Percentiles rank a stretch among this genome's conserved stretches.
phyloP scores from a whole-genome alignment of 2,113 vertebrate species.

The Cavia aperea region DNA sequence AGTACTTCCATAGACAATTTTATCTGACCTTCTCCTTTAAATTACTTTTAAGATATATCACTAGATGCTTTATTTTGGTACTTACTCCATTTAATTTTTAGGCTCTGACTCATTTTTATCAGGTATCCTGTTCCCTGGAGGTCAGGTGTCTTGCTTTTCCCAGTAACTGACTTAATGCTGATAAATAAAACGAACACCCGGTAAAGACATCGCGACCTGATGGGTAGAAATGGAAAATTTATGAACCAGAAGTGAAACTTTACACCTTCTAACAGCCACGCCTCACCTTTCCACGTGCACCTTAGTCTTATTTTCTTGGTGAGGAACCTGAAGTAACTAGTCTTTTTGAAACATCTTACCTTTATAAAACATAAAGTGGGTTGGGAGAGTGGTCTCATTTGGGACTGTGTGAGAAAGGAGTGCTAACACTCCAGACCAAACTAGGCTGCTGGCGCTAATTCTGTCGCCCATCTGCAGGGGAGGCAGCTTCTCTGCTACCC shows the following conservation, averaged over 20 bases:
- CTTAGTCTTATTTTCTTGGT: not conserved
- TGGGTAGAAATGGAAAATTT: not conserved
- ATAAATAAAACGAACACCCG: not conserved
- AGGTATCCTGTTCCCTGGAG: not conserved
- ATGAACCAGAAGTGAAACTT: not conserved
- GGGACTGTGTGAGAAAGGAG: constrained; percentile 15
- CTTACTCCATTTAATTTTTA: not conserved
- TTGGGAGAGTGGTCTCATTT: constrained; percentile 36
- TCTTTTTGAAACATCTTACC: not conserved
- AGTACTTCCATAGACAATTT: not conserved
- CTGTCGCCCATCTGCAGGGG: not conserved
- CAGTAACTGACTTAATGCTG: not conserved
- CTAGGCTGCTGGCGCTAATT: not conserved
- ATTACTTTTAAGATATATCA: not conserved
- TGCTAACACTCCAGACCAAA: not conserved
- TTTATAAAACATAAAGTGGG: constrained; percentile 32
- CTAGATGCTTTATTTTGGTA: not conserved
- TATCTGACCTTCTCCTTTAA: not conserved
- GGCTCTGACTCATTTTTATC: not conserved
- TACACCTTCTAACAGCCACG: not conserved
- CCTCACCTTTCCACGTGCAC: not conserved
- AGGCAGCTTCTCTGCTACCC: not conserved
- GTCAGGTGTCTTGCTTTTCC: not conserved
- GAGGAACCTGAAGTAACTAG: not conserved
- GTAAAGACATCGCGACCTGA: not conserved